A percentile compares a stretch with the other conserved stretches of the same genome.
Evolutionary conservation across 2,888 invertebrate genomes (phyloP).

Genomic region (Drosophila conformis): DNA sequence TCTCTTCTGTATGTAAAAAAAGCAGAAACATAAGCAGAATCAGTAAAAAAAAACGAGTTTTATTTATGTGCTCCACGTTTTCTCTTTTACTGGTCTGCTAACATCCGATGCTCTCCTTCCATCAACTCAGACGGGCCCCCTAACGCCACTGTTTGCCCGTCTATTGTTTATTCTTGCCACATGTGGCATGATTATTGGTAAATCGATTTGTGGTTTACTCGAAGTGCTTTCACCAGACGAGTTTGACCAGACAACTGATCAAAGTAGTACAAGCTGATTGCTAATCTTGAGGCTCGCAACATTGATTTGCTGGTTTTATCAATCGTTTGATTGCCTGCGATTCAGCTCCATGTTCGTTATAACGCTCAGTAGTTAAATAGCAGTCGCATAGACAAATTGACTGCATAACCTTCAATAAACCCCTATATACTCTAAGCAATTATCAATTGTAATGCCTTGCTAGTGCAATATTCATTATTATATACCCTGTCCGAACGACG

Average conservation of each 20-base stretch:
- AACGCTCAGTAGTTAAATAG: conserved; percentile 2
- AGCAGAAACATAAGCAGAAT: background rate
- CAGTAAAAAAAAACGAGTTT: conserved; percentile 37
- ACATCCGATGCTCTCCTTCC: conserved; percentile 7
- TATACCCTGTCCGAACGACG: conserved; percentile 4
- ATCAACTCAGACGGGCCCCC: conserved; percentile 20
- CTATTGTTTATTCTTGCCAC: conserved; percentile 39
- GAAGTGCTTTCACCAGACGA: conserved; percentile 38
- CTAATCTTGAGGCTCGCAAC: conserved; percentile 16
- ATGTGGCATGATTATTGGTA: conserved; percentile 38
- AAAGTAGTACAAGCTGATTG: conserved; percentile 18
- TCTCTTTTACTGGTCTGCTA: conserved; percentile 41
- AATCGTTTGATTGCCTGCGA: conserved; percentile 14
- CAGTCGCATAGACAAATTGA: conserved; percentile 15
- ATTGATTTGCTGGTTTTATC: conserved; percentile 26
- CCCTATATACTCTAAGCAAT: conserved; percentile 18
- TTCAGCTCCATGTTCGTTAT: background rate
- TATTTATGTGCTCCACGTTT: conserved; percentile 36
- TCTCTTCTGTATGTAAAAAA: conserved; percentile 6
- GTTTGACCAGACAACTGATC: conserved; percentile 30
- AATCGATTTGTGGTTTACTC: conserved; percentile 25
- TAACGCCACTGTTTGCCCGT: background rate
- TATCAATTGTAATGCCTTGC: conserved; percentile 28
- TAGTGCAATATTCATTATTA: conserved; percentile 7
- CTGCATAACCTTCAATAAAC: conserved; percentile 28